These are phyloP conservation scores for Dolichallabes microphthalmus DNA, from an alignment of 2,113 vertebrate species.

Conservation along the genomic window DNA sequence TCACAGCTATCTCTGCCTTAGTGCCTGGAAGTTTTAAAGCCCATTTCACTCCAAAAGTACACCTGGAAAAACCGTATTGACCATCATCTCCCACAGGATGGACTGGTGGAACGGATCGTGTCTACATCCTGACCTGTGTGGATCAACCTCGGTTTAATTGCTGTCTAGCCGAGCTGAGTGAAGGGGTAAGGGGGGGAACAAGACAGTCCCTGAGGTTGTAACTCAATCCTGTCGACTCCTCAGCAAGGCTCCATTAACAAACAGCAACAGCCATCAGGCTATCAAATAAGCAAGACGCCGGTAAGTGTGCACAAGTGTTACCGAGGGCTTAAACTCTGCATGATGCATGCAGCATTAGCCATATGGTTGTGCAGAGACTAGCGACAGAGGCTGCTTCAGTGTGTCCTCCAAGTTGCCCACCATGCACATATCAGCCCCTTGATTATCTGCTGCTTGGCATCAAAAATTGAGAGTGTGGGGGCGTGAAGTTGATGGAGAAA, in stretches of 20 bases:
- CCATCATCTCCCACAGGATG: background rate
- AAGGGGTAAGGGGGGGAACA: background rate
- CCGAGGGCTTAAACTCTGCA: background rate
- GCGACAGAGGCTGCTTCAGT: background rate
- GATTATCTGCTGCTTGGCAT: constrained; percentile 24
- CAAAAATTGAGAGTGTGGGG: background rate
- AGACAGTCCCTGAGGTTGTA: constrained; percentile 25
- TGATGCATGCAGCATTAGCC: background rate
- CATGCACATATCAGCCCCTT: constrained; percentile 11
- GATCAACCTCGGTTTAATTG: constrained; percentile 9
- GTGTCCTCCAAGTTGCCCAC: constrained; percentile 1
- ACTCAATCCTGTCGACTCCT: constrained; percentile 28
- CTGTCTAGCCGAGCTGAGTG: background rate
- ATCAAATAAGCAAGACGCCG: background rate
- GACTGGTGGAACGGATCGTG: background rate
- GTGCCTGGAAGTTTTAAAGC: background rate
- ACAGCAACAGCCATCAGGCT: constrained; percentile 33
- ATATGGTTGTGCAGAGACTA: constrained; percentile 1
- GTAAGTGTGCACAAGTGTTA: background rate
- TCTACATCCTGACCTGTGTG: constrained; percentile 11
- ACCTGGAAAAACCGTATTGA: background rate
- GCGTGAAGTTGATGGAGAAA: background rate
- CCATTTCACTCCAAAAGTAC: background rate
- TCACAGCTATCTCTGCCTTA: background rate
- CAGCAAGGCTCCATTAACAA: constrained; percentile 31